These are phyloP conservation scores for Lordiphosa collinella DNA, from an alignment of 1,140 invertebrate species.

Conservation along the genomic window DNA sequence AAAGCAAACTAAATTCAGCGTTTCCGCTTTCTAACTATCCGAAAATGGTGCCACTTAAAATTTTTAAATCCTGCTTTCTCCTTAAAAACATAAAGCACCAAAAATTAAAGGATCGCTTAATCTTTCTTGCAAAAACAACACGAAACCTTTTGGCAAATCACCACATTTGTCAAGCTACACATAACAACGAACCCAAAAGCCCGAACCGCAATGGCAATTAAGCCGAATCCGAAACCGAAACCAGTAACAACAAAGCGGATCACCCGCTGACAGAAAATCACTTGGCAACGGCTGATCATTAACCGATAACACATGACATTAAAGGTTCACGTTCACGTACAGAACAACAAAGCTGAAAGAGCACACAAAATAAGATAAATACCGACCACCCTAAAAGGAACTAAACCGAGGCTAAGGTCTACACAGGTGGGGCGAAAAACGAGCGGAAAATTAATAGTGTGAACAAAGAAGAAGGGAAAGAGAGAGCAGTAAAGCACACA, in stretches of 20 bases:
- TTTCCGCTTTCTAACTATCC: no score
- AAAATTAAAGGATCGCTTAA: slow-evolving; percentile 17
- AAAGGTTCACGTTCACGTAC: slow-evolving; percentile 66
- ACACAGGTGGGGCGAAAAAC: slow-evolving; percentile 36
- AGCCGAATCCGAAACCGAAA: slow-evolving; percentile 10
- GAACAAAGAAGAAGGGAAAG: slow-evolving; percentile 47
- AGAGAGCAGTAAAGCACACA: slow-evolving; percentile 3
- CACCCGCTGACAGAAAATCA: slow-evolving; percentile 74
- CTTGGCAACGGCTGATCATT: slow-evolving; percentile 74
- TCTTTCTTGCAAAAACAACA: slow-evolving; percentile 21
- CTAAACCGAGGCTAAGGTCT: slow-evolving; percentile 22
- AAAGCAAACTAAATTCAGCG: no score
- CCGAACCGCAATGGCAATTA: slow-evolving; percentile 13
- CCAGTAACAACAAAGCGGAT: slow-evolving; percentile 21
- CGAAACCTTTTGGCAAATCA: slow-evolving; percentile 38
- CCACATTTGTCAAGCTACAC: slow-evolving; percentile 65
- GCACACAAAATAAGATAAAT: slow-evolving; percentile 77
- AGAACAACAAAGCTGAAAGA: slow-evolving; percentile 38
- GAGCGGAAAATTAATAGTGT: slow-evolving; percentile 79
- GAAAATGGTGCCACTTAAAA: no score
- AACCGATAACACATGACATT: slow-evolving; percentile 79
- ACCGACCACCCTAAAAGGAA: slow-evolving; percentile 67
- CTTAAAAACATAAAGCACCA: no score
- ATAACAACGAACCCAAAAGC: slow-evolving; percentile 7
- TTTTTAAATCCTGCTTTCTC: no score